A percentile compares a stretch with the other conserved stretches of the same genome.
Evolutionary conservation across 1,140 invertebrate genomes (phyloP).

Genomic region (Saccostrea echinata): DNA sequence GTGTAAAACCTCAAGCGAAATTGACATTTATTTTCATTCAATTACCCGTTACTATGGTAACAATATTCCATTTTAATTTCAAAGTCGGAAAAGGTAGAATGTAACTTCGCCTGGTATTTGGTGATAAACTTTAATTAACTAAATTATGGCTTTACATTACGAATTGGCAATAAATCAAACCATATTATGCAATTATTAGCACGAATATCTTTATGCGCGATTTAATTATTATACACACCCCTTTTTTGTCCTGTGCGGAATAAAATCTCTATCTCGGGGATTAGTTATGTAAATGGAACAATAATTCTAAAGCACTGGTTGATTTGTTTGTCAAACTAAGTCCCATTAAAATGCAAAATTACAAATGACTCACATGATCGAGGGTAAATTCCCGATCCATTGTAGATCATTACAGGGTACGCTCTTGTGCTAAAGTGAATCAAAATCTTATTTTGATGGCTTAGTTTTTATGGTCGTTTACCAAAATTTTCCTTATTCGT

Average conservation of each 20-base stretch:
- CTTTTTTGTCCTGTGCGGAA: not conserved
- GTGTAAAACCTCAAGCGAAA: slow-evolving; percentile 6
- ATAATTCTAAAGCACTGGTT: slow-evolving; percentile 27
- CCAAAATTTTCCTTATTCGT: no score
- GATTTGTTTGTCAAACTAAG: slow-evolving; percentile 35
- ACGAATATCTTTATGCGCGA: slow-evolving; percentile 36
- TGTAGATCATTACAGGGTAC: not conserved
- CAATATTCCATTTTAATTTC: slow-evolving; percentile 39
- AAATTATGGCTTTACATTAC: slow-evolving; percentile 39
- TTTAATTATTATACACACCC: slow-evolving; percentile 35
- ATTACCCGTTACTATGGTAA: slow-evolving; percentile 16
- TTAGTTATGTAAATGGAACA: slow-evolving; percentile 34
- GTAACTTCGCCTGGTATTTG: not conserved
- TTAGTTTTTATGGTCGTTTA: not conserved
- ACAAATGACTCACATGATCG: not conserved
- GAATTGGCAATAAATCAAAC: slow-evolving; percentile 17
- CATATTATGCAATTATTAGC: slow-evolving; percentile 39
- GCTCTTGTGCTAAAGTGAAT: not conserved
- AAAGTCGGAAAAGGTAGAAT: slow-evolving; percentile 11
- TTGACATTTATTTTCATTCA: slow-evolving; percentile 36
- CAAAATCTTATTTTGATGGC: not conserved
- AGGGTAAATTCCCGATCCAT: not conserved
- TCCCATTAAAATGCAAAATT: slow-evolving; percentile 35
- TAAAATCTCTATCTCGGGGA: slow-evolving; percentile 14
- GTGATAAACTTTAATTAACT: slow-evolving; percentile 26